Evolutionary conservation across 2,113 vertebrate genomes (phyloP).

Genomic region (Podiceps cristatus): DNA sequence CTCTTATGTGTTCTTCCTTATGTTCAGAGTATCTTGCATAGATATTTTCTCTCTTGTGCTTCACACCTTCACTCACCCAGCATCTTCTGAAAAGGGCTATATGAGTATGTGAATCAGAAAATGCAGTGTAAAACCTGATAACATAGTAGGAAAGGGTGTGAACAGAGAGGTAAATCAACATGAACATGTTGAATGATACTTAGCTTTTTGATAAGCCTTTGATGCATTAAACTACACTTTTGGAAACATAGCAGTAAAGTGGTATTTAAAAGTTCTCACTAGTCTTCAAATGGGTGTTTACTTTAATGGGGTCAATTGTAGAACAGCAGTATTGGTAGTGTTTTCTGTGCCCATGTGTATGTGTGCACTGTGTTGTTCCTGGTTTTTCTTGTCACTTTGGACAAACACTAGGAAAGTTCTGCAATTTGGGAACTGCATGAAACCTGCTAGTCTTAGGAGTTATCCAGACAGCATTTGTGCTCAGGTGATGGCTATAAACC

Average conservation of each 20-base stretch:
- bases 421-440: neutral
- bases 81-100: neutral
- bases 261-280: neutral
- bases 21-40: neutral
- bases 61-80: slow-evolving; percentile 4
- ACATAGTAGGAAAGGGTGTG: neutral
- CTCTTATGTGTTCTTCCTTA: neutral
- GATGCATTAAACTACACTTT: neutral
- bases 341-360: neutral
- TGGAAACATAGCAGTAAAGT: neutral
- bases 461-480: neutral
- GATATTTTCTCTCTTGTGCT: neutral
- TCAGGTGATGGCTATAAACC: neutral
- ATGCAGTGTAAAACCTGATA: slow-evolving; percentile 17
- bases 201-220: neutral
- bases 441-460: neutral
- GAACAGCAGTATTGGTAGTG: neutral
- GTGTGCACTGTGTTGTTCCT: neutral
- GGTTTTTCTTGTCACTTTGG: neutral
- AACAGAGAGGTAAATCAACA: neutral
- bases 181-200: neutral
- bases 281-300: neutral
- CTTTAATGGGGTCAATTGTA: neutral
- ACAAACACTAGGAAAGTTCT: neutral
- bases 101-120: slow-evolving; percentile 21